Conservation (phyloP, 92 coral and sea anemone genomes). For the Zoanthus sansibaricus region DNA sequence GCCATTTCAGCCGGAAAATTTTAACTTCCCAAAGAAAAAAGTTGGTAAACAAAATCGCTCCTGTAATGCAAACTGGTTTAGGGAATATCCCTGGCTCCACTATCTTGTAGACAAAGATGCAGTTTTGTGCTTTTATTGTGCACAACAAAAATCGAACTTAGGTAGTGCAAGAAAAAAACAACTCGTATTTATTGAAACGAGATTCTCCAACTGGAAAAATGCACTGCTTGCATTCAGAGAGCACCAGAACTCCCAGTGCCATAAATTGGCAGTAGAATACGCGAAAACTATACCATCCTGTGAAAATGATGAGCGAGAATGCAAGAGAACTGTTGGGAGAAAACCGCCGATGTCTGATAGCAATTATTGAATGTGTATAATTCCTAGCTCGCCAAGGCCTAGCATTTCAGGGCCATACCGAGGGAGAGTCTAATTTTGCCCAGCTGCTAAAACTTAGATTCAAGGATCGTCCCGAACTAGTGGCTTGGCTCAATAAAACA, state of each 20-base stretch:
- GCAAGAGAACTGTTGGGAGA: slow-evolving; percentile 60
- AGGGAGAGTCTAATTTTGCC: slow-evolving; percentile 63
- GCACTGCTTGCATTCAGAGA: slow-evolving; percentile 65
- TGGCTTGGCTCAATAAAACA: slow-evolving; percentile 57
- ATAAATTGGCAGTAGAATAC: slow-evolving; percentile 65
- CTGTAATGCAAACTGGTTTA: slow-evolving; percentile 71
- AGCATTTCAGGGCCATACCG: slow-evolving; percentile 62
- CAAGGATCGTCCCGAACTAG: slow-evolving; percentile 50
- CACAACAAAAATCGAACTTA: slow-evolving; percentile 65
- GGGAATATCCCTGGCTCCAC: slow-evolving; percentile 74
- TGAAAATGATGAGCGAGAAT: slow-evolving; percentile 59
- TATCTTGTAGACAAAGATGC: slow-evolving; percentile 68
- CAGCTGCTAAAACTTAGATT: slow-evolving; percentile 50
- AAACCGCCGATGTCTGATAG: slow-evolving; percentile 34
- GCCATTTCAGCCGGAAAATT: neutral
- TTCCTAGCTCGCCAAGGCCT: slow-evolving; percentile 72
- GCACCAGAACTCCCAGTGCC: slow-evolving; percentile 69
- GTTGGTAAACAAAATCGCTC: slow-evolving; percentile 67
- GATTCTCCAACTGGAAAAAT: slow-evolving; percentile 79
- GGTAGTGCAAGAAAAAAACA: slow-evolving; percentile 73
- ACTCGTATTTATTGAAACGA: slow-evolving; percentile 45
- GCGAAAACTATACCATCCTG: slow-evolving; percentile 43
- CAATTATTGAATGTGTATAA: slow-evolving; percentile 59
- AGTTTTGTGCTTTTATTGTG: slow-evolving; percentile 67
- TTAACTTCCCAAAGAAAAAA: slow-evolving; percentile 58